Evolutionary conservation across 2,113 vertebrate genomes (phyloP), one percentile per base, ranked within the genome.

Genomic region (Sarotherodon lohbergeri): DNA sequence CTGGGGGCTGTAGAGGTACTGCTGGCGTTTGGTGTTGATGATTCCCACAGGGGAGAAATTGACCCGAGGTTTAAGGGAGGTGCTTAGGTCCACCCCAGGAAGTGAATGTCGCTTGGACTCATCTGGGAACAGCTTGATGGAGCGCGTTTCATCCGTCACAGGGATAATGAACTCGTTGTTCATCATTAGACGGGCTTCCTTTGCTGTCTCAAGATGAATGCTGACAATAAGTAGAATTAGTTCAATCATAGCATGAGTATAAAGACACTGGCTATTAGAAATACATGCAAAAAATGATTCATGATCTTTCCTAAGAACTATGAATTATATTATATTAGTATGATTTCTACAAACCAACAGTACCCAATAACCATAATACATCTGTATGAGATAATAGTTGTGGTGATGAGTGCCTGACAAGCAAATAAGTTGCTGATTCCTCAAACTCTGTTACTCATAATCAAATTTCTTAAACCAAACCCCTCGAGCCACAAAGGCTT

Each of bases 131-230:
- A 99, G 95, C 86, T 94, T 93, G 91, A 99, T 99, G 91, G 97
- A 97, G 89, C 98, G 95, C 7, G 98, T 99, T 94, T 98, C 96
- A 0, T 97, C 97, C 17, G 97, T 99, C 83, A 99, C 97, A 2
- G 98, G 98, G 93, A 99, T 99, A 88, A 99, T 99, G 94, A 98
- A 99, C 93, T 99, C 98, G 48, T 99, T 98, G 95, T 97, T 99
- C 98, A 99, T 99, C 97, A 98, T 99, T n/a, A 98, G 96, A 36
- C 98, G 98, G 41, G 97, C 97, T 93, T 99, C 97, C 91, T 99
- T 99, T 3, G 97, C 97, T 0, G 97, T 97, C 90, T 99, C 98
- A 89, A 99, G 93, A 95, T 99, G 98, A 92, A 99, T 98, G 94
- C 98, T 99, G 92, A 61, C 16, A 82, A 80, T 13, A 82, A 68